Conservation (phyloP, 2,113 vertebrate genomes). For the Orthonyx spaldingii region DNA sequence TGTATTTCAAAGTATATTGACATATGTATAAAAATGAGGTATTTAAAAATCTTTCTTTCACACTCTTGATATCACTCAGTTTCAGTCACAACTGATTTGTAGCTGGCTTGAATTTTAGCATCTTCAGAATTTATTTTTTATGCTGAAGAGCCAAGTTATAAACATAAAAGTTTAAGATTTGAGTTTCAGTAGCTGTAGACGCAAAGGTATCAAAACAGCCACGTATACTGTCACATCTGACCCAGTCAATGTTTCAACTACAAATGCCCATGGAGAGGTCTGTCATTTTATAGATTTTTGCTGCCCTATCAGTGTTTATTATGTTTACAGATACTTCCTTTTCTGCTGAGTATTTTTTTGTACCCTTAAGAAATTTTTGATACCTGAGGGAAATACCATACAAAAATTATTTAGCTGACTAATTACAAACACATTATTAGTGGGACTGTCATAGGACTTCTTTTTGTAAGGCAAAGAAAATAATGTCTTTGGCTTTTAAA, state of each 20-base stretch:
- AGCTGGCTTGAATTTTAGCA: background rate
- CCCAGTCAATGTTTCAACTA: background rate
- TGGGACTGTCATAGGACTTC: too few relatives aligned
- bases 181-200: background rate
- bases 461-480: background rate
- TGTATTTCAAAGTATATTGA: background rate
- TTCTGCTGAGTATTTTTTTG: background rate
- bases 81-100: background rate
- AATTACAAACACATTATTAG: background rate
- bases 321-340: background rate
- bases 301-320: background rate
- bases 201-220: background rate
- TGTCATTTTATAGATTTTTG: background rate
- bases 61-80: background rate
- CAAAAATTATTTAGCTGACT: background rate
- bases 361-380: background rate
- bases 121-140: background rate
- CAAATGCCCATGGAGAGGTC: background rate
- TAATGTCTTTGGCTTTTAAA: background rate
- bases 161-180: background rate
- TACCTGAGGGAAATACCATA: background rate
- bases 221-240: background rate
- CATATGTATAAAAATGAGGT: background rate
- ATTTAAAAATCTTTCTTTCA: background rate
- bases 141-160: background rate